Percentiles rank a stretch among this genome's conserved stretches.
Evolutionary conservation across 2,888 invertebrate species (phyloP).

Genomic region (Orchesellides sinensis): DNA sequence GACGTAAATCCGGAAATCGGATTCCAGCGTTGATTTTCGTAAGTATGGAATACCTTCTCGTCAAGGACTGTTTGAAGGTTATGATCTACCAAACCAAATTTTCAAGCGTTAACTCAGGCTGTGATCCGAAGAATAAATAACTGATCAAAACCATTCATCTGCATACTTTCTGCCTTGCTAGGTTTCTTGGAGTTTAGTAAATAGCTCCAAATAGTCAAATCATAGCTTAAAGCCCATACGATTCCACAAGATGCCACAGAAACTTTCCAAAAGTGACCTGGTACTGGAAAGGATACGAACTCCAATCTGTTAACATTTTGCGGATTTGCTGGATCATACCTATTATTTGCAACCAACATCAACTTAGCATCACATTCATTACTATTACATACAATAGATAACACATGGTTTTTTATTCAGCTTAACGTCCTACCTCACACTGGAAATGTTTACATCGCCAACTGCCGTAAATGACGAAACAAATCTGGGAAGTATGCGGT

Average conservation of each 20-base stretch:
- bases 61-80: constrained; percentile 80
- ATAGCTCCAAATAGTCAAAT: constrained; percentile 93
- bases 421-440: constrained; percentile 80
- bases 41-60: constrained; percentile 90
- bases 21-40: constrained; percentile 94
- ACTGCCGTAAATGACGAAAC: constrained; percentile 86
- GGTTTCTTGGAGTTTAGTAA: constrained; percentile 82
- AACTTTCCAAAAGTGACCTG: constrained; percentile 88
- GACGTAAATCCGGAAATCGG: constrained; percentile 92
- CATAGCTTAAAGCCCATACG: constrained; percentile 94
- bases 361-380: too few relatives aligned
- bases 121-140: not conserved
- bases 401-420: constrained; percentile 76
- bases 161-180: constrained; percentile 40
- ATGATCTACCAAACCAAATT: too few relatives aligned
- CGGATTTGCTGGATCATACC: constrained; percentile 68
- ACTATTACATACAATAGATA: not conserved
- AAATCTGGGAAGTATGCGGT: constrained; percentile 85
- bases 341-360: too few relatives aligned
- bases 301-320: constrained; percentile 77
- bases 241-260: constrained; percentile 88
- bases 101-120: not conserved
- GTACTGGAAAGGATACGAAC: constrained; percentile 80
- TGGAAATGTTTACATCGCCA: constrained; percentile 86
- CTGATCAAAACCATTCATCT: not conserved